A percentile compares a stretch with the other conserved stretches of the same genome.
Evolutionary conservation across 92 coral and sea anemone species (phyloP).

Genomic region (Bergia puertoricense): DNA sequence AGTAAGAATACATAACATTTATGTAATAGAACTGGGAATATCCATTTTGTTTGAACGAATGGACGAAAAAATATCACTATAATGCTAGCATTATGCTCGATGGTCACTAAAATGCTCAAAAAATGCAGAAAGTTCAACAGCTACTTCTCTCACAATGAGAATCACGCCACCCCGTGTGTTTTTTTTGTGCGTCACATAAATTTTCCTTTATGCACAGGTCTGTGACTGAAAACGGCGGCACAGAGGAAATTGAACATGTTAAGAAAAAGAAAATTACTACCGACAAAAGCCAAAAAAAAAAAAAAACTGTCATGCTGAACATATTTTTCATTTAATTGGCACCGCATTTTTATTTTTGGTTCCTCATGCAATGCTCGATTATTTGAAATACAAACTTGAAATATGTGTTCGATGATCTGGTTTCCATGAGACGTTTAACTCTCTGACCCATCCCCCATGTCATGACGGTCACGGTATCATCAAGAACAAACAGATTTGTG

Average conservation of each 20-base stretch:
- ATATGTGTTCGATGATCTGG: background rate
- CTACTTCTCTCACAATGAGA: slow-evolving; percentile 5
- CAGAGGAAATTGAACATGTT: background rate
- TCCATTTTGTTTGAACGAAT: too few species aligned
- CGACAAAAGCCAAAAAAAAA: too few species aligned
- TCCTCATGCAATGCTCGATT: too few species aligned
- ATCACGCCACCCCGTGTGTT: background rate
- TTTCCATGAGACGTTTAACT: background rate
- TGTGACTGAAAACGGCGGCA: background rate
- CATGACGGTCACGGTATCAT: slow-evolving; percentile 6
- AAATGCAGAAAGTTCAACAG: background rate
- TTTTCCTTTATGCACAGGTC: background rate
- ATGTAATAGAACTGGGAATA: too few species aligned
- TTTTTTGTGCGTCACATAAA: background rate
- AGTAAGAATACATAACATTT: too few species aligned
- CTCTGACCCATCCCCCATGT: background rate
- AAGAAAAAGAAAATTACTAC: too few species aligned
- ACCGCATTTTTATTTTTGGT: too few species aligned
- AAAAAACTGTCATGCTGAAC: background rate
- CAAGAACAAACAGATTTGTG: background rate
- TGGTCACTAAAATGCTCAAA: too few species aligned
- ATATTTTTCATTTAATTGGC: background rate
- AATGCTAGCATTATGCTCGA: too few species aligned
- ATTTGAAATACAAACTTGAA: too few species aligned
- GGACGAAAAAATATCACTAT: too few species aligned